Conservation (phyloP, 2,113 vertebrate genomes). For the Astur gentilis region DNA sequence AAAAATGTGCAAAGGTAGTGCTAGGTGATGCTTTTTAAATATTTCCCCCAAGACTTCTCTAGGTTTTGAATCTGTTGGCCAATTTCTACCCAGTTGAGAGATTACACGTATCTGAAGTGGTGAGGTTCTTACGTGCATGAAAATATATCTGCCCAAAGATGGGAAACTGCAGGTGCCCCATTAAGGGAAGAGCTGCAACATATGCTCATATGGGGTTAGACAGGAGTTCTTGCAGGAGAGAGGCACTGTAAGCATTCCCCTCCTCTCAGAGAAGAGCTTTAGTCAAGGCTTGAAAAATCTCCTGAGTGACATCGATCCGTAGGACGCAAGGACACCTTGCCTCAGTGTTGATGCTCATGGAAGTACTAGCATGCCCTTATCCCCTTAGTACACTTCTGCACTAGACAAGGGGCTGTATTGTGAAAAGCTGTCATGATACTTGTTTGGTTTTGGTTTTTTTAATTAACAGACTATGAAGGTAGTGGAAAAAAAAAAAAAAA, state of each 20-base stretch:
- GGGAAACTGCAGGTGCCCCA: neutral
- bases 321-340: neutral
- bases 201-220: fast-evolving
- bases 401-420: neutral
- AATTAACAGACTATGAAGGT: neutral
- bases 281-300: neutral
- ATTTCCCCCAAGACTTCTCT: neutral
- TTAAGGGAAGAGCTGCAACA: neutral
- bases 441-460: neutral
- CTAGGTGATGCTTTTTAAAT: neutral
- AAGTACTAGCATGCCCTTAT: neutral
- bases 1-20: neutral
- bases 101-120: neutral
- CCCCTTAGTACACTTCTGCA: neutral
- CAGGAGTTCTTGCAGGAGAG: neutral
- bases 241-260: neutral
- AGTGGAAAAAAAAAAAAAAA: neutral
- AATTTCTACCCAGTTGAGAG: neutral
- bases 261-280: neutral
- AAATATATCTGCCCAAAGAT: neutral
- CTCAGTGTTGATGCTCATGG: neutral
- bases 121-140: neutral
- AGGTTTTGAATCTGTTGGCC: neutral
- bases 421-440: neutral
- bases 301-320: fast-evolving